Percentiles rank a stretch among this genome's conserved stretches.
phyloP scores from a whole-genome alignment of 2,113 vertebrate species.

The Jacana jacana region DNA sequence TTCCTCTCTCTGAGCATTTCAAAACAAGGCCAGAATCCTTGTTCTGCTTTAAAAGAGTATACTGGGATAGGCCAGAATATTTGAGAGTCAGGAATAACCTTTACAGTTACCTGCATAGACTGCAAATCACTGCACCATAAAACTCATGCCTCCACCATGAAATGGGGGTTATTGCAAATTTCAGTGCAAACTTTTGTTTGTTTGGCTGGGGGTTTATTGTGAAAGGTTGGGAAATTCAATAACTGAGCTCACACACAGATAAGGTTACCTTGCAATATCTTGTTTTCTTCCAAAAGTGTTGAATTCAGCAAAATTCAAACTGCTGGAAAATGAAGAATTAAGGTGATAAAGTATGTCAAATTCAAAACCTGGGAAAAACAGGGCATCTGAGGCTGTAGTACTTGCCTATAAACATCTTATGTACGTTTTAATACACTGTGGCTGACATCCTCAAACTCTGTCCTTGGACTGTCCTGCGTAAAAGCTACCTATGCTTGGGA shows the following conservation, averaged over 20 bases:
- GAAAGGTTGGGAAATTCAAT: neutral
- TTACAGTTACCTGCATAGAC: neutral
- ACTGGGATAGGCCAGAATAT: neutral
- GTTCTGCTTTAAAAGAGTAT: neutral
- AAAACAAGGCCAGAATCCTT: neutral
- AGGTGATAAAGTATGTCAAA: neutral
- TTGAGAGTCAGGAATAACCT: neutral
- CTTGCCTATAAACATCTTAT: neutral
- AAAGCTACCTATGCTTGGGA: neutral
- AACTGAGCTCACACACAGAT: neutral
- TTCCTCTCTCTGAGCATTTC: neutral
- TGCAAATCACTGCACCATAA: neutral
- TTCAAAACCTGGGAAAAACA: neutral
- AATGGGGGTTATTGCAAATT: neutral
- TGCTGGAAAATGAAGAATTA: neutral
- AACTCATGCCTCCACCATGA: neutral
- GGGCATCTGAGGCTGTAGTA: neutral
- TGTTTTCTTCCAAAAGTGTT: neutral
- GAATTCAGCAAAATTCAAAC: constrained; percentile 17
- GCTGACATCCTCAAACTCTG: neutral
- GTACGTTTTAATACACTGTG: neutral
- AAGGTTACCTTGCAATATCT: neutral
- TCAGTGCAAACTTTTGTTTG: neutral
- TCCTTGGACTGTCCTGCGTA: neutral
- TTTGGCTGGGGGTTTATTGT: neutral